Base-by-base conservation (phyloP, 2,797 vertebrate species). In the Poeciliopsis turneri region DNA sequence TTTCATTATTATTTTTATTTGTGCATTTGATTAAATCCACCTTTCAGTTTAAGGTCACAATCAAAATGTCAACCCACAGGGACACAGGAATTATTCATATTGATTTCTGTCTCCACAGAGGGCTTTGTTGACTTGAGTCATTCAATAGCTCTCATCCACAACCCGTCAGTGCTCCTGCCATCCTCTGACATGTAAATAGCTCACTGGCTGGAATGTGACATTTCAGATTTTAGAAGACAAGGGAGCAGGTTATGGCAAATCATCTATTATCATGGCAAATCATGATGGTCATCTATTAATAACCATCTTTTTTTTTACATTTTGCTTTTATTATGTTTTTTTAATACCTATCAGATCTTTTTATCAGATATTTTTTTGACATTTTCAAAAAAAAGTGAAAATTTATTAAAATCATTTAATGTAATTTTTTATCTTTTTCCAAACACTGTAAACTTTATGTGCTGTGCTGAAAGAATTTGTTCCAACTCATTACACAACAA, bases 41-140 rank as follows among this genome's bases (percentile, higher is more conserved):
- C 79, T 66, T 83, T 57, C 74, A 77, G 51, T 86, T 88, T 87
- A 91, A 92, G 80, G 88, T 86, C 91, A 91, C 78, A 72, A 79
- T 86, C 61, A 80, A 89, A 94, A 92, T 90, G 88, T 90, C 92
- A 92, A 76, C 73, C 72, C 80, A 45, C 4, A 69, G 78, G 69
- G 75, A 73, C 55, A 39, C 49, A 57, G 72, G 81, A 82, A 83
- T 89, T 77, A 87, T 87, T 90, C 81, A 55, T 72, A 88, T 87
- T 70, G 89, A 92, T 93, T 88, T 77, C 43, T 78, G 74, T 91
- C 83, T 85, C 76, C 20, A 12, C 45, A 30, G 71, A 77, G 81
- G 64, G 74, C 80, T 83, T 78, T 80, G 81, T 80, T 84, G 78
- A 74, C 79, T 84, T 18, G 1, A 75, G 55, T 87, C 87, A 87